phyloP scores from a whole-genome alignment of 1,140 invertebrate genomes.

The Drosophila punjabiensis region DNA sequence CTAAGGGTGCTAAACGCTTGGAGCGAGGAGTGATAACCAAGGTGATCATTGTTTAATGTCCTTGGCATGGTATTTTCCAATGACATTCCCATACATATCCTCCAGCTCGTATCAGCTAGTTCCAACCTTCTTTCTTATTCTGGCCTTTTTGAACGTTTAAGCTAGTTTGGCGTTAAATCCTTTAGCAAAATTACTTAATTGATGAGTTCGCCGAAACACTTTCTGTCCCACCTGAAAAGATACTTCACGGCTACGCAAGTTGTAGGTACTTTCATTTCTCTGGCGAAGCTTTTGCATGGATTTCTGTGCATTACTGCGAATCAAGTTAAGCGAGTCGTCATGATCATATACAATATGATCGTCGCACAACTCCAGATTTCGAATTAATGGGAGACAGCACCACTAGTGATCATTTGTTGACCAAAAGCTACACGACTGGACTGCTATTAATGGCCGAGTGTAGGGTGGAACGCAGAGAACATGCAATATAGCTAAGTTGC shows the following conservation, averaged over 20 bases:
- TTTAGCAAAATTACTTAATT: too few species aligned
- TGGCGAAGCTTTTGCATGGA: not conserved
- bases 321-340: not conserved
- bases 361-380: not conserved
- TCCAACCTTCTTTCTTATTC: too few species aligned
- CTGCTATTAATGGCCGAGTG: slow-evolving; percentile 10
- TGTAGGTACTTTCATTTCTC: slow-evolving; percentile 1
- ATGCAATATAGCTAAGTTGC: slow-evolving; percentile 2
- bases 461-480: not conserved
- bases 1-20: too few species aligned
- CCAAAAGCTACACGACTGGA: not conserved
- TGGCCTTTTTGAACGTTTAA: too few species aligned
- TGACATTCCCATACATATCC: too few species aligned
- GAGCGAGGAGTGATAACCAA: too few species aligned
- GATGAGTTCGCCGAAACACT: not conserved
- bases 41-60: too few species aligned
- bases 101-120: too few species aligned
- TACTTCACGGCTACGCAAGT: not conserved
- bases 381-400: not conserved
- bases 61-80: too few species aligned
- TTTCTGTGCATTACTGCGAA: not conserved
- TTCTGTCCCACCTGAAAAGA: not conserved
- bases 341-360: not conserved
- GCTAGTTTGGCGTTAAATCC: too few species aligned
- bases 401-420: slow-evolving; percentile 5